Conservation (phyloP, 2,797 vertebrate species). For the Girardinus metallicus region DNA sequence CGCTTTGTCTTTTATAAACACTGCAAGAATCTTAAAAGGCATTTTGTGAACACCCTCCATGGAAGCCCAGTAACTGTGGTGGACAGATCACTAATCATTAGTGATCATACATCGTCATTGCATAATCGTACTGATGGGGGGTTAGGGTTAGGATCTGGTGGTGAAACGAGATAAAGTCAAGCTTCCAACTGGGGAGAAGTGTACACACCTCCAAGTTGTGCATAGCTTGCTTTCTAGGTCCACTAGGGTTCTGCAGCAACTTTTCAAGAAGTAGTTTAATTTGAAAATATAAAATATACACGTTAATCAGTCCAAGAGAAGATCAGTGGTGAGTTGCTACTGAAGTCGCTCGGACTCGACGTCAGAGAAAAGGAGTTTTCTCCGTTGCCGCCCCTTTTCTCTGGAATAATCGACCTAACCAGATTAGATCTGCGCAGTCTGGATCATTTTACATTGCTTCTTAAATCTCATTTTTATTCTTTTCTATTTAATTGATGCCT, state of each 20-base stretch:
- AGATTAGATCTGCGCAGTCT: too few species aligned
- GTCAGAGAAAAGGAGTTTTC: too few species aligned
- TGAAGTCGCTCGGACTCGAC: too few species aligned
- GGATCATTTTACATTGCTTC: too few species aligned
- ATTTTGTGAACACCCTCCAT: not conserved
- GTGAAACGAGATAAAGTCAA: not conserved
- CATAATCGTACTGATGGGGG: not conserved
- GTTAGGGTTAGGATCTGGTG: not conserved
- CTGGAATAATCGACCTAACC: too few species aligned
- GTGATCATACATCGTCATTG: not conserved
- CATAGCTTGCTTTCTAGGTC: not conserved
- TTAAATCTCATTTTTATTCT: too few species aligned
- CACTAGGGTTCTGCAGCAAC: not conserved
- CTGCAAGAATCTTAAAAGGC: not conserved
- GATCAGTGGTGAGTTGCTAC: not conserved
- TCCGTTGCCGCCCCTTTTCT: too few species aligned
- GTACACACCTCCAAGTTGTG: not conserved
- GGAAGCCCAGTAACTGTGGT: not conserved
- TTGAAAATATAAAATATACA: not conserved
- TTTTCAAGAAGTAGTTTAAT: not conserved
- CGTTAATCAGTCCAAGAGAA: not conserved
- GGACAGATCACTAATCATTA: not conserved
- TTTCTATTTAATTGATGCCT: too few species aligned
- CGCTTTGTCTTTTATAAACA: not conserved
- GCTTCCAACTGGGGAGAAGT: not conserved